Percentiles rank a stretch among this genome's conserved stretches.
Evolutionary conservation across 2,888 invertebrate species (phyloP).

Genomic region (Drosophila conformis): DNA sequence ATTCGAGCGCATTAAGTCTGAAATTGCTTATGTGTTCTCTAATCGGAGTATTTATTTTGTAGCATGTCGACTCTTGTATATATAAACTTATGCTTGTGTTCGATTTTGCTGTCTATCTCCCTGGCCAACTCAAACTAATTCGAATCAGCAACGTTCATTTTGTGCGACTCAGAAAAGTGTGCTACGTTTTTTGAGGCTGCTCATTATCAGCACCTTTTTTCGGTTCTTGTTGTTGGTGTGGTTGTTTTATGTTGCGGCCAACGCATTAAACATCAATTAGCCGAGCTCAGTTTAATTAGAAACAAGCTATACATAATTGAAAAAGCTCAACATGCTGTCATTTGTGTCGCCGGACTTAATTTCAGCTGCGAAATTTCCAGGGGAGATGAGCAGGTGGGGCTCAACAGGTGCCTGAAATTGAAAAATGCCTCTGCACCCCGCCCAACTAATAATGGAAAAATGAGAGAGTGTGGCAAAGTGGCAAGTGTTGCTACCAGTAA

Average conservation of each 20-base stretch:
- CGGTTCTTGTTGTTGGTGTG: not conserved
- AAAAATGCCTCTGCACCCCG: slow-evolving; percentile 45
- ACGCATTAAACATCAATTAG: slow-evolving; percentile 46
- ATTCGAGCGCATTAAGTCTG: slow-evolving; percentile 23
- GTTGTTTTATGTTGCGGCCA: not conserved
- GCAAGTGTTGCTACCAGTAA: slow-evolving; percentile 56
- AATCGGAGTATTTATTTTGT: slow-evolving; percentile 6
- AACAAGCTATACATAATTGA: slow-evolving; percentile 60
- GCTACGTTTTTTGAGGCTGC: slow-evolving; percentile 26
- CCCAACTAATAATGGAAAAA: slow-evolving; percentile 3
- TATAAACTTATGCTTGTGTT: not conserved
- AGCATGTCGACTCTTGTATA: not conserved
- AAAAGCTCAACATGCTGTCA: slow-evolving; percentile 48
- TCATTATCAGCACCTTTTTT: slow-evolving; percentile 32
- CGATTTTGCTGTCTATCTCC: not conserved
- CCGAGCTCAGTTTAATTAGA: slow-evolving; percentile 57
- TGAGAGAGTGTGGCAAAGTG: slow-evolving; percentile 46
- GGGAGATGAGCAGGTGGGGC: slow-evolving; percentile 8
- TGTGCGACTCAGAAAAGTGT: slow-evolving; percentile 19
- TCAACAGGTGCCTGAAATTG: slow-evolving; percentile 70
- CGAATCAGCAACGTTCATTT: slow-evolving; percentile 4
- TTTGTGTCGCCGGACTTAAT: slow-evolving; percentile 16
- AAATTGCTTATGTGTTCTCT: slow-evolving; percentile 10
- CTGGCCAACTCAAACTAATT: not conserved
- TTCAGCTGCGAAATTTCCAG: slow-evolving; percentile 15